A percentile compares a stretch with the other conserved stretches of the same genome.
Evolutionary conservation across 2,113 vertebrate genomes (phyloP).

Genomic region (Scalopus aquaticus): DNA sequence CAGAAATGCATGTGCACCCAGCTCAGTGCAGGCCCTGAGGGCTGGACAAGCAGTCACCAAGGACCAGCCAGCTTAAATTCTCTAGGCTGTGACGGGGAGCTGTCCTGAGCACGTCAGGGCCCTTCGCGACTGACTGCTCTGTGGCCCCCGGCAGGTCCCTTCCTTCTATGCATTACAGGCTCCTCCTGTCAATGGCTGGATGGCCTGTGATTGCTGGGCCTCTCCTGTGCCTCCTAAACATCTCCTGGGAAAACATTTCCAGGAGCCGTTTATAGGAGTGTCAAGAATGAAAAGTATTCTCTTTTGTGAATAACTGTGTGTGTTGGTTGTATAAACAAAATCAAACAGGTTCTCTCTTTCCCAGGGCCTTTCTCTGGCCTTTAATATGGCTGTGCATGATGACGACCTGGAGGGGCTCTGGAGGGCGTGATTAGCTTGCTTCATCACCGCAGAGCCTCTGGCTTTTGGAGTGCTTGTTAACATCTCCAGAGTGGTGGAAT

Average conservation of each 20-base stretch:
- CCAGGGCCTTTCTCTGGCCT: not conserved
- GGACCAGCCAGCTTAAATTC: too few species aligned
- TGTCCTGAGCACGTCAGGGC: not conserved
- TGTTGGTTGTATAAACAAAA: not conserved
- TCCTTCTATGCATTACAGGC: not conserved
- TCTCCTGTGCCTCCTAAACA: not conserved
- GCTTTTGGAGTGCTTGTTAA: not conserved
- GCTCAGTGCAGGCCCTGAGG: not conserved
- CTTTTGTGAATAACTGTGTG: not conserved
- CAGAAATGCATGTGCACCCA: not conserved
- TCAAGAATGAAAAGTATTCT: not conserved
- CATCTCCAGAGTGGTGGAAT: not conserved
- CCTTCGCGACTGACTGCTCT: not conserved
- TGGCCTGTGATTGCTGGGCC: not conserved
- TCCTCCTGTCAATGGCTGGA: not conserved
- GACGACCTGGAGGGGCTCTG: not conserved
- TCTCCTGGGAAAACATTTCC: not conserved
- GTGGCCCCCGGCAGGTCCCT: not conserved
- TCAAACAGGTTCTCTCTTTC: not conserved
- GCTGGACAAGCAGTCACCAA: not conserved
- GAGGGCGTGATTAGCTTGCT: not conserved
- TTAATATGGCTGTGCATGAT: not conserved
- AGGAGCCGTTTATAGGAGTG: not conserved
- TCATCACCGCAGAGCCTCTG: not conserved
- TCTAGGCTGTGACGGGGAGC: not conserved